Evolutionary conservation across 2,113 vertebrate genomes (phyloP).

Genomic region (Ranitomeya imitator): DNA sequence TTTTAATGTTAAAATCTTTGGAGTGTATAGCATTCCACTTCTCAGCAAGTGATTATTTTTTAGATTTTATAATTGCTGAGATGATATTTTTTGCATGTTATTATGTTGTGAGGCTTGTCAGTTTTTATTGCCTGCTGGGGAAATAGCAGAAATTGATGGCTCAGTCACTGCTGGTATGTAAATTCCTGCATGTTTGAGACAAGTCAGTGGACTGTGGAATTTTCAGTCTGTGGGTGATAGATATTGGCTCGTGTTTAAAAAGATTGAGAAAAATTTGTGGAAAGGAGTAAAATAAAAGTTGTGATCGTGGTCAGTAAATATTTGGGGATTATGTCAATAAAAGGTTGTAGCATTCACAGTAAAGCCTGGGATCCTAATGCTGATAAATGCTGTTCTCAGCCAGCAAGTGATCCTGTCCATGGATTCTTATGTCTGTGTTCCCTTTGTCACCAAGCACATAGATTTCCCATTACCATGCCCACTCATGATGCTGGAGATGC

Average conservation of each 20-base stretch:
- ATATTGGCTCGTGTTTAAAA: slow-evolving; percentile 1
- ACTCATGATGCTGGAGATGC: slow-evolving; percentile 93
- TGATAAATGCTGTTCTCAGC: too few relatives aligned
- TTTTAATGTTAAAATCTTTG: too few relatives aligned
- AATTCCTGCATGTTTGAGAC: slow-evolving; percentile 20
- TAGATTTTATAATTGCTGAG: neutral
- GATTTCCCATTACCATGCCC: slow-evolving; percentile 96
- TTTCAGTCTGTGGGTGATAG: slow-evolving; percentile 4
- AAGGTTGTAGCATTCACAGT: too few relatives aligned
- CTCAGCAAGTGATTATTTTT: neutral
- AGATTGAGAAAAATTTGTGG: neutral
- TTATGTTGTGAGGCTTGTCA: neutral
- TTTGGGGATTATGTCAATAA: too few relatives aligned
- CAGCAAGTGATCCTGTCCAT: neutral
- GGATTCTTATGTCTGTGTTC: neutral
- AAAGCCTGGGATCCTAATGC: too few relatives aligned
- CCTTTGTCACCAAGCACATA: slow-evolving; percentile 77
- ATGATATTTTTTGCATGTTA: neutral
- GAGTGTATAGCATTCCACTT: too few relatives aligned
- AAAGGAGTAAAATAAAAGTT: neutral
- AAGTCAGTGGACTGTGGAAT: slow-evolving; percentile 14
- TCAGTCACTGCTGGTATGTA: slow-evolving; percentile 3
- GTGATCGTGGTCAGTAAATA: too few relatives aligned
- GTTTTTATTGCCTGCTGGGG: neutral
- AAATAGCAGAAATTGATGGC: neutral